Evolutionary conservation across 2,797 vertebrate species (phyloP), one percentile per base, ranked within the genome.

Genomic region (Masticophis lateralis): DNA sequence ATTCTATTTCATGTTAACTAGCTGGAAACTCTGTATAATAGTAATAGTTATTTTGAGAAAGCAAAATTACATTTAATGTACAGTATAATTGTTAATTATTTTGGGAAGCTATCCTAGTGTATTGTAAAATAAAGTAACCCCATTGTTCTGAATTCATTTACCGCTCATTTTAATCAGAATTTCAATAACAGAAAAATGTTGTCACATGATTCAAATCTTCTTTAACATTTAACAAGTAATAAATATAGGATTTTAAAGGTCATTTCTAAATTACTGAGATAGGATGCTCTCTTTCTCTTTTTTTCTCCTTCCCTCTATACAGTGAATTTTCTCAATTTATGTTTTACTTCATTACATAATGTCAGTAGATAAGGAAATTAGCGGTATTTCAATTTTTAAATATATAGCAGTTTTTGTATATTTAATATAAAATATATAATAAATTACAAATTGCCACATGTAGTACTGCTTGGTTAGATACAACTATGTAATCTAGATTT

Each of bases 131-230:
- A 95, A 95, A 96, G 94, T 87, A 94, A 66, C 28, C n/a, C 59
- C 93, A 92, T 94, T 92, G 88, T 93, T 97, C 92, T 91, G 27
- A 94, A 93, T 90, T 89, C 53, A 94, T 63, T 93, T 22, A 87
- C 89, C 94, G 94, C 66, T 37, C n/a, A 37, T 18, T 37, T 93
- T 96, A 95, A 95, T 92, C 94, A 91, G 91, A 55, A 94, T 96
- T 96, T 95, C 37, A 94, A 57, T 89, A 97, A 90, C 74, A 90
- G 74, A 97, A 96, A 91, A 94, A 96, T 96, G 96, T 95, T 97
- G 97, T 97, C 95, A 96, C 95, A 74, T 94, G 94, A 97, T 97
- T 96, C 95, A 97, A 95, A 93, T 37, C 14, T 83, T 55, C 14
- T 83, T 56, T 88, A 91, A 97, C 95, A 96, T 90, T 90, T 63